Evolutionary conservation across 2,888 invertebrate genomes (phyloP), one percentile per base, ranked within the genome.

Genomic region (Aricia artaxerxes): DNA sequence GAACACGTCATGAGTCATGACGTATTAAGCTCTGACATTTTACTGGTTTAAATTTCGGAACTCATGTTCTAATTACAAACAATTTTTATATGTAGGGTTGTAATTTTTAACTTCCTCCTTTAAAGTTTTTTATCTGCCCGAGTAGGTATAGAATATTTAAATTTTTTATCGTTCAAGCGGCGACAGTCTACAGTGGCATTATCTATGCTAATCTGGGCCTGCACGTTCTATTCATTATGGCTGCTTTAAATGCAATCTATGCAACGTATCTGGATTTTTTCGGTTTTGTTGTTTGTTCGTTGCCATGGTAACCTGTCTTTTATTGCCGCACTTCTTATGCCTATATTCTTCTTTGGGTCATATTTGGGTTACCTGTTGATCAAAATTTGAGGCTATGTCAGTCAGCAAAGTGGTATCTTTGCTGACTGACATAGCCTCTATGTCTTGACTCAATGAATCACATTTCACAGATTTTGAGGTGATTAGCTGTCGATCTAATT

Each of bases 211-310:
- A 93, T 92, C 85, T 85, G 83, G 83, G 85, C 85, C 82, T 87
- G 89, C 90, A 87, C 87, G 88, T 87, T 88, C 87, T 87, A 83
- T 88, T 90, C 90, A 92, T 92, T 92, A 92, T 87, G 86, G 86
- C 90, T 90, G 87, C 87, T 94, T 93, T 89, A 86, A 91, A 93
- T 93, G 93, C 92, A 94, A 94, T 94, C 93, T 94, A 93, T 92
- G 92, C 92, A 88, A 83, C 89, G 87, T 88, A 93, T 94, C 93
- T 87, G 85, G 86, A 87, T 88, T 92, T 91, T 93, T 93, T 92
- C 86, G 88, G 89, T 86, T 86, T 81, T 93, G 93, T 93, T 94
- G 92, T 89, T 86, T 82, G 84, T 82, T 77, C 16, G 92, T 92
- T 84, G 88, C 85, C 85, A 88, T 89, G 88, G 89, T 81, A 84